Evolutionary conservation across 2,888 invertebrate genomes (phyloP).

Genomic region (Melanostoma mellinum): DNA sequence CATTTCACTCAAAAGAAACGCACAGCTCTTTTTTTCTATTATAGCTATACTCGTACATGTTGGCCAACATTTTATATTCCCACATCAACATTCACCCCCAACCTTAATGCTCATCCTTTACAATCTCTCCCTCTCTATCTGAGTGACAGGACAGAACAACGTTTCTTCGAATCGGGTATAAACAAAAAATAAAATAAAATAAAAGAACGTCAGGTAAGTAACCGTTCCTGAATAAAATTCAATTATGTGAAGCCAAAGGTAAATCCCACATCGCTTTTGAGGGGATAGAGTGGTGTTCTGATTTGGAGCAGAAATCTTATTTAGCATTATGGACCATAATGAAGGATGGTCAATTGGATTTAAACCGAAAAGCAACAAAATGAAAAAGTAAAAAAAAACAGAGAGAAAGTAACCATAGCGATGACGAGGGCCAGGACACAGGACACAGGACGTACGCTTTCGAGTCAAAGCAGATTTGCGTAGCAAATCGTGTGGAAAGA

Average conservation of each 20-base stretch:
- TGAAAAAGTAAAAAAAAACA: no score
- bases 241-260: slow-evolving; percentile 63
- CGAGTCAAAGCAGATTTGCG: slow-evolving; percentile 13
- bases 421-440: no score
- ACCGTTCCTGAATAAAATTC: slow-evolving; percentile 45
- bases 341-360: slow-evolving; percentile 68
- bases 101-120: not conserved
- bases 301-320: slow-evolving; percentile 61
- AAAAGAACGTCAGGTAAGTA: slow-evolving; percentile 1
- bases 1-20: no score
- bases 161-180: slow-evolving; percentile 16
- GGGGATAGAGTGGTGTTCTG: slow-evolving; percentile 18
- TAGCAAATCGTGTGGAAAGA: slow-evolving; percentile 32
- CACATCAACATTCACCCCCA: not conserved
- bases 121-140: slow-evolving; percentile 29
- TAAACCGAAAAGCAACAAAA: slow-evolving; percentile 9
- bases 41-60: slow-evolving; percentile 13
- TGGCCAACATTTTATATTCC: slow-evolving; percentile 35
- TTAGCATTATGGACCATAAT: slow-evolving; percentile 57
- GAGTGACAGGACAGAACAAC: slow-evolving; percentile 26
- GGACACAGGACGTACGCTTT: no score
- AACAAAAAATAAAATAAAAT: slow-evolving; percentile 13
- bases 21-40: not conserved
- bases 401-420: no score
- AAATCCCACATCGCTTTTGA: slow-evolving; percentile 49